Base-by-base conservation (phyloP, 2,888 invertebrate genomes). In the Clanis bilineata region DNA sequence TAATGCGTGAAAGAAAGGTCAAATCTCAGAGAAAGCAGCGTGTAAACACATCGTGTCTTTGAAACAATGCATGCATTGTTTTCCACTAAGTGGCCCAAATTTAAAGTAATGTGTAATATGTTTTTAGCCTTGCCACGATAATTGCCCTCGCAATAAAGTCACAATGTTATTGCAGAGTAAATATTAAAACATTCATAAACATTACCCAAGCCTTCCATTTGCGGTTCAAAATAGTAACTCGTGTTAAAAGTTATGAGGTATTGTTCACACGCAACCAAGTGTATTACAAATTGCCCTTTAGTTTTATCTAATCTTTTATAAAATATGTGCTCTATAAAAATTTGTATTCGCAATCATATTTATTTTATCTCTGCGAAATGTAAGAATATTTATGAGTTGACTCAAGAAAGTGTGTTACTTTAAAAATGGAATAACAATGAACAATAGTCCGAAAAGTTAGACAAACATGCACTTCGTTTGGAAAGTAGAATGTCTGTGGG, bases 61-160 rank as follows among this genome's bases (percentile, higher is more conserved):
- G 75, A 86, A 88, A 91, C 90, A 91, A 91, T 89, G 86, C 82
- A 79, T 74, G 86, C 83, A 89, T 90, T 90, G 91, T 90, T 88
- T 77, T 69, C 65, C 81, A 78, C 80, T 85, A 87, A 89, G 83
- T 88, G 81, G 74, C 78, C 79, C 77, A 79, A 80, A 84, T 82
- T 86, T 64, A 64, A 70, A 62, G 60, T 57, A 73, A 77, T 73
- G 70, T 72, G 70, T 71, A 70, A 63, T 63, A 69, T 62, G 61
- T 68, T 76, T 72, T 76, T 76, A 82, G 78, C 76, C 78, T 76
- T 74, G 70, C 68, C 70, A 76, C 70, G 68, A 64, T 64, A 59
- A 51, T 51, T 18, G 28, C 51, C 32, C 18, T 18, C 18, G 51
- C 32, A 59, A 65, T 66, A 70, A 69, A 71, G 67, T 73, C 69